A percentile compares a stretch with the other conserved stretches of the same genome.
These are phyloP conservation scores for Mythimna impura DNA, from an alignment of 2,888 invertebrate genomes.

Conservation along the genomic window DNA sequence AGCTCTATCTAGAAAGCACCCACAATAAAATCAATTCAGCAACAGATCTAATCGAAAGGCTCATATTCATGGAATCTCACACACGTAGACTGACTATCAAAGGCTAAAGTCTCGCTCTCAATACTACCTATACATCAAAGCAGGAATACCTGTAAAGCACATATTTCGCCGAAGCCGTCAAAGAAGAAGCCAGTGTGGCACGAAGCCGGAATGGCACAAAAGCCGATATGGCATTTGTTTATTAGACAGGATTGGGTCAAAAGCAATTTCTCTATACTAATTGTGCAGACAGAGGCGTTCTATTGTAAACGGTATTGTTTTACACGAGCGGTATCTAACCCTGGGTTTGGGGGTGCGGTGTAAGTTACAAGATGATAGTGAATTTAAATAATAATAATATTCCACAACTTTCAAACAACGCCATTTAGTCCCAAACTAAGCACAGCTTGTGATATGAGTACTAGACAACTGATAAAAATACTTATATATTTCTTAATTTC, in stretches of 20 bases:
- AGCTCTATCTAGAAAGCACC: background rate
- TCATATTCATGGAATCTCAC: background rate
- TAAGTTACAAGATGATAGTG: constrained; percentile 34
- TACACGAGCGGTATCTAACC: constrained; percentile 75
- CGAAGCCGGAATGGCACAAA: constrained; percentile 38
- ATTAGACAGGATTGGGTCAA: constrained; percentile 74
- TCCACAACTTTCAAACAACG: too few species aligned
- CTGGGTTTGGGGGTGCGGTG: constrained; percentile 56
- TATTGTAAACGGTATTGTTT: constrained; percentile 83
- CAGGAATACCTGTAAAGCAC: constrained; percentile 11
- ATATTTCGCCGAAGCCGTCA: constrained; percentile 28
- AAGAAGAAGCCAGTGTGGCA: constrained; percentile 36
- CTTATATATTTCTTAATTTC: too few species aligned
- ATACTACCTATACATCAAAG: constrained; percentile 1
- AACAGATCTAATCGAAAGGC: constrained; percentile 3
- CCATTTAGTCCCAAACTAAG: too few species aligned
- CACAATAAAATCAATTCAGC: constrained; percentile 13
- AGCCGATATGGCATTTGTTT: constrained; percentile 64
- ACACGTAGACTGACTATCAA: constrained; percentile 35
- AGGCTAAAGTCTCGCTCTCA: constrained; percentile 16
- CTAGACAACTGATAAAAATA: too few species aligned
- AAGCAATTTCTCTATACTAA: constrained; percentile 80
- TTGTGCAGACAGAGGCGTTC: constrained; percentile 81
- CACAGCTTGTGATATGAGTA: too few species aligned
- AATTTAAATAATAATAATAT: background rate